These are phyloP conservation scores for Aplocera efformata DNA, from an alignment of 2,888 invertebrate species.

Conservation along the genomic window DNA sequence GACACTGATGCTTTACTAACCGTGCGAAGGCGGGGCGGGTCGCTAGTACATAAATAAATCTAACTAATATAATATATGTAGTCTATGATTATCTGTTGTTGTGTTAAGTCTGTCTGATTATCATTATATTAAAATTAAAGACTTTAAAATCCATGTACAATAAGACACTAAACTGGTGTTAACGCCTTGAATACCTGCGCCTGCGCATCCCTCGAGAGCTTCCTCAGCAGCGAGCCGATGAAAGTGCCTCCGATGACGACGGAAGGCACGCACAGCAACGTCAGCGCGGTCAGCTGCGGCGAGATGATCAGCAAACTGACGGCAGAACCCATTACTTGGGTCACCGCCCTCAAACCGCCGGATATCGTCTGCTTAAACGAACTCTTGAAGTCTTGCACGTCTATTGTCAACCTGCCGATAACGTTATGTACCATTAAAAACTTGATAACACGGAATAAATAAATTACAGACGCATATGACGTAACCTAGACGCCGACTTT, in stretches of 20 bases:
- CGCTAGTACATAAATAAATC: too few relatives aligned
- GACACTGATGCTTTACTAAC: too few relatives aligned
- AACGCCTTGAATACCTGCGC: slow-evolving; percentile 82
- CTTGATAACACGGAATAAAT: neutral
- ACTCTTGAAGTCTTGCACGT: slow-evolving; percentile 98
- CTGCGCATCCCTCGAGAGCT: slow-evolving; percentile 89
- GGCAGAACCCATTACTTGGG: slow-evolving; percentile 86
- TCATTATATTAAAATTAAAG: too few relatives aligned
- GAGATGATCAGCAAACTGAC: slow-evolving; percentile 92
- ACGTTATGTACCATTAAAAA: neutral
- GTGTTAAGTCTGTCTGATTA: too few relatives aligned
- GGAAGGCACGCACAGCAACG: slow-evolving; percentile 91
- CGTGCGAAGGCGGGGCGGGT: too few relatives aligned
- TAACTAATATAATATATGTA: too few relatives aligned
- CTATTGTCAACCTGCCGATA: slow-evolving; percentile 87
- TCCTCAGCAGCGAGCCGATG: slow-evolving; percentile 88
- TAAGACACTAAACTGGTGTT: too few relatives aligned
- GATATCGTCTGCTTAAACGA: slow-evolving; percentile 96
- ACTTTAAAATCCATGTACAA: too few relatives aligned
- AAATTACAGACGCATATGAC: too few relatives aligned
- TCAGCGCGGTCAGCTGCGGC: slow-evolving; percentile 92
- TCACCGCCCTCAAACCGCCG: slow-evolving; percentile 91
- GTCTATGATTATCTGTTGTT: too few relatives aligned
- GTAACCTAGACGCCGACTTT: too few relatives aligned
- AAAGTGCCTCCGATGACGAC: slow-evolving; percentile 92